Percentiles rank a stretch among this genome's conserved stretches.
Conservation (phyloP, 1,140 invertebrate genomes). For the Drosophila ambigua region DNA sequence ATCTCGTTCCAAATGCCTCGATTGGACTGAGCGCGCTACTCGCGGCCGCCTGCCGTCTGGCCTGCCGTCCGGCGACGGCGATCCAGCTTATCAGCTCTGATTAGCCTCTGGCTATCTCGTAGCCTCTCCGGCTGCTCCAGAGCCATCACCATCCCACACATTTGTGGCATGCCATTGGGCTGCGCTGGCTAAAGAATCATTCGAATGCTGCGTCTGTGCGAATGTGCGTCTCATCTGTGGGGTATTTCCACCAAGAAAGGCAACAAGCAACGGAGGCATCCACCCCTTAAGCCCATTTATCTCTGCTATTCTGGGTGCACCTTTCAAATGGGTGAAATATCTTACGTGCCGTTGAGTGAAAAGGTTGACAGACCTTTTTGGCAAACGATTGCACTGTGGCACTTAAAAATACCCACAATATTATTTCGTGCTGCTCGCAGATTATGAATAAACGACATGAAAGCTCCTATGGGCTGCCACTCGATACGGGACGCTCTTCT, state of each 20-base stretch:
- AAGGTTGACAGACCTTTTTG: slow-evolving; percentile 50
- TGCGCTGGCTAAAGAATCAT: too few relatives aligned
- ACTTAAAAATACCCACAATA: background rate
- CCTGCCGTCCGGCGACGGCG: slow-evolving; percentile 22
- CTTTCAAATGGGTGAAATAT: background rate
- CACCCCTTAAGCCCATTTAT: too few relatives aligned
- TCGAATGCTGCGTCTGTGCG: too few relatives aligned
- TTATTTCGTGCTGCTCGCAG: too few relatives aligned
- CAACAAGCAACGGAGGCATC: too few relatives aligned
- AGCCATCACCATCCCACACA: background rate
- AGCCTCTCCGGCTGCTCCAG: slow-evolving; percentile 1
- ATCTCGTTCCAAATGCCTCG: slow-evolving; percentile 27
- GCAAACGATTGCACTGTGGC: slow-evolving; percentile 2
- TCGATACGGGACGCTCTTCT: too few relatives aligned
- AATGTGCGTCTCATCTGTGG: too few relatives aligned
- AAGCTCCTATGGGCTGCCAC: too few relatives aligned
- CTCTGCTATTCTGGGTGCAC: too few relatives aligned
- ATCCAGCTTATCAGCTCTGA: slow-evolving; percentile 37
- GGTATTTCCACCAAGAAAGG: too few relatives aligned
- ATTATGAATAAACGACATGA: too few relatives aligned
- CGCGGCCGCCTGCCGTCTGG: background rate
- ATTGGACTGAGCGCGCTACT: slow-evolving; percentile 22
- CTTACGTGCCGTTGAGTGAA: slow-evolving; percentile 18
- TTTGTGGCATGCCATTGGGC: too few relatives aligned
- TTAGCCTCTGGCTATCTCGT: slow-evolving; percentile 19